Conservation (phyloP, 2,797 vertebrate genomes). For the Platyrinchus mystaceus region DNA sequence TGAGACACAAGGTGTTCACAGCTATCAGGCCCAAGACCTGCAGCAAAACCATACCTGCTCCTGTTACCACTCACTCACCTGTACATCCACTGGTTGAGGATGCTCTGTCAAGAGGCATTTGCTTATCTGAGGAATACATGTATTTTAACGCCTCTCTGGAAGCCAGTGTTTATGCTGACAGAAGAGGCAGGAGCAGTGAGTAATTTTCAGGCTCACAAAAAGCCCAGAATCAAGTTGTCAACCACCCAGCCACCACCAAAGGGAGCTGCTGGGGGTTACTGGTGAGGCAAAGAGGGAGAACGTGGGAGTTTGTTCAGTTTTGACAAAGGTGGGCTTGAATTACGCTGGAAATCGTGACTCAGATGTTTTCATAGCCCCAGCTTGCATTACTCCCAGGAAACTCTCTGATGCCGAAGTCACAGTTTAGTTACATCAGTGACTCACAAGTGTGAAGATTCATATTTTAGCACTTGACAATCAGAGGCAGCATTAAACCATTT, state of each 20-base stretch:
- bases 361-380: conserved; percentile 78
- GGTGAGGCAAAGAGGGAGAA: conserved; percentile 26
- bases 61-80: background rate
- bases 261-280: background rate
- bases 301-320: conserved; percentile 74
- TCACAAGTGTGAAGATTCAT: conserved; percentile 97
- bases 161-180: background rate
- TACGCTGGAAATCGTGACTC: conserved; percentile 88
- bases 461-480: conserved; percentile 93
- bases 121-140: background rate
- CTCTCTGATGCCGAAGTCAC: conserved; percentile 85
- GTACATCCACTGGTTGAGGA: background rate
- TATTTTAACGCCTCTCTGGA: background rate
- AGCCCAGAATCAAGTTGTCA: background rate
- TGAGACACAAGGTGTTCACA: background rate
- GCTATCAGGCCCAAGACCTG: background rate
- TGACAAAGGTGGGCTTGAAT: conserved; percentile 88
- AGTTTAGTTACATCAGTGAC: conserved; percentile 92
- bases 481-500: conserved; percentile 83
- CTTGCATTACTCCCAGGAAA: conserved; percentile 87
- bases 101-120: background rate
- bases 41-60: background rate
- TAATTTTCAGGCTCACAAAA: conserved; percentile 34
- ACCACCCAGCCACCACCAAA: background rate
- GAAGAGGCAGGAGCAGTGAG: conserved; percentile 6